Evolutionary conservation across 2,113 vertebrate species (phyloP), one percentile per base, ranked within the genome.

Genomic region (Campylomormyrus tamandua): DNA sequence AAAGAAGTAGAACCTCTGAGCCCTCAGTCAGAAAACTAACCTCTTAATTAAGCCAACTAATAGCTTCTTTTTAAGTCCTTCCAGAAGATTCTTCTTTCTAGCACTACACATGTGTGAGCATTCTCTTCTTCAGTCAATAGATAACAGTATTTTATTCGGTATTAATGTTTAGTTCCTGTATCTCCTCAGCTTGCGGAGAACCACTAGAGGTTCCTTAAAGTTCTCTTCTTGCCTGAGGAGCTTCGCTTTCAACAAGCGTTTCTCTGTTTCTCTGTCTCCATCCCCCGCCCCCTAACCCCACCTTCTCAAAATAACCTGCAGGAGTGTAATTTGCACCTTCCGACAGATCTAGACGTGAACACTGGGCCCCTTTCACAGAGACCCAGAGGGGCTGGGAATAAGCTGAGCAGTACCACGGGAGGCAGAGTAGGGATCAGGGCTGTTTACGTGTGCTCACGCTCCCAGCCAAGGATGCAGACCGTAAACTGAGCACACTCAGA

Each of bases 271-370:
- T 42, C 49, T 13, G 10, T 83, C 31, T 89, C 21, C 42, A 19
- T n/a, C 74, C 74, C 74, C 50, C 52, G 2, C 27, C 62, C 84
- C 84, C 46, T 13, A 10, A 24, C 52, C 52, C 89, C 35, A 39
- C 21, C 50, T 27, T 84, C 77, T 89, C 49, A 84, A 89, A 89
- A 89, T 89, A 85, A 89, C 77, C 77, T 17, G 39, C 17, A 45
- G 9, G 45, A 83, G 21, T 24, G 52, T 89, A 89, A 89, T 62
- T 46, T 46, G 46, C 80, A 89, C 39, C 77, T 56, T 58, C 77
- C 39, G 15, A 39, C 52, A 31, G 39, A 84, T 17, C 21, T 56
- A 8, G 42, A 52, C 15, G 0, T 11, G 80, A 58, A 89, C 88
- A 56, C 31, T 89, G 80, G n/a, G 89, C 52, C 80, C 83, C 80